phyloP scores from a whole-genome alignment of 2,113 vertebrate species.

The Holacanthus passer region DNA sequence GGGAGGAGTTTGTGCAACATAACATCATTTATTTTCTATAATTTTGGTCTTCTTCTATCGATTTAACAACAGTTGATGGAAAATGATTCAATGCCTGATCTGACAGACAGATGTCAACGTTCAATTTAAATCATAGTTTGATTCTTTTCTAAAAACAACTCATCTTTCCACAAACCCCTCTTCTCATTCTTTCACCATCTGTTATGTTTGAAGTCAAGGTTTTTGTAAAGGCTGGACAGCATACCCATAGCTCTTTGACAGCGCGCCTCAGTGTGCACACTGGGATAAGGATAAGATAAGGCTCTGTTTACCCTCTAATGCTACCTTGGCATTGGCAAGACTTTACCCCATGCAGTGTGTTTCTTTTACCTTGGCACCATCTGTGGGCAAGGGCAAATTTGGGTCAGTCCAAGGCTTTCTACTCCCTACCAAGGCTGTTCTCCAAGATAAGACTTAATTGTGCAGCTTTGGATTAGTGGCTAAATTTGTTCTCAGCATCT shows the following conservation, averaged over 20 bases:
- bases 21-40: neutral
- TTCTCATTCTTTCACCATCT: slow-evolving; percentile 52
- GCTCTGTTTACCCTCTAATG: slow-evolving; percentile 70
- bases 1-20: slow-evolving; percentile 16
- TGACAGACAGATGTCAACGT: neutral
- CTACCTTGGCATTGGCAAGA: slow-evolving; percentile 65
- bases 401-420: slow-evolving; percentile 61
- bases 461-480: slow-evolving; percentile 42
- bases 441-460: slow-evolving; percentile 59
- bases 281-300: slow-evolving; percentile 78
- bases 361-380: slow-evolving; percentile 72
- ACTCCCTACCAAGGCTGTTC: slow-evolving; percentile 48
- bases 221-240: slow-evolving; percentile 62
- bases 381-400: slow-evolving; percentile 53
- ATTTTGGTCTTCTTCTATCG: neutral
- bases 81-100: neutral
- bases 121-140: slow-evolving; percentile 4
- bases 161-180: slow-evolving; percentile 34
- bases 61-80: neutral
- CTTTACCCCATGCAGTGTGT: slow-evolving; percentile 60
- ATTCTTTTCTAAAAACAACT: slow-evolving; percentile 10
- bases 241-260: slow-evolving; percentile 52
- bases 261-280: slow-evolving; percentile 50
- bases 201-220: slow-evolving; percentile 67
- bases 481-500: slow-evolving; percentile 27